These are phyloP conservation scores for Archivesica marissinica DNA, from an alignment of 1,140 invertebrate genomes.

Conservation along the genomic window DNA sequence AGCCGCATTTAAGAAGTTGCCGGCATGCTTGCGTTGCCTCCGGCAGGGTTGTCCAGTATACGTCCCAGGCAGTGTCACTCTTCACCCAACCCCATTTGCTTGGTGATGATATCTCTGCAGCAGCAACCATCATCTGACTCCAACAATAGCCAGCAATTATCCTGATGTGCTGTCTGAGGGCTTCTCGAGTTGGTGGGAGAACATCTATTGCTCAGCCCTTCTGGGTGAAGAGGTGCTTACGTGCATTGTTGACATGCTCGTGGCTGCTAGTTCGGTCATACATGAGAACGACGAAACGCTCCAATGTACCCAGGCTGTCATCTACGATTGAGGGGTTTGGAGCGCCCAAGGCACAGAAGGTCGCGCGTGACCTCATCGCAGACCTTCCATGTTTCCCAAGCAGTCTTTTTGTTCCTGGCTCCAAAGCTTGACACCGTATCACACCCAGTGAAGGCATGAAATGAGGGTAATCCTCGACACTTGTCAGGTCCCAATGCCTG, in stretches of 20 bases:
- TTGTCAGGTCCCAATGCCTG: neutral
- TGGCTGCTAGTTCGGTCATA: neutral
- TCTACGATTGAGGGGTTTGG: neutral
- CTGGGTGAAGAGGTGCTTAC: constrained; percentile 1
- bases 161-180: neutral
- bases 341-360: neutral
- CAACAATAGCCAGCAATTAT: neutral
- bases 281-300: constrained; percentile 4
- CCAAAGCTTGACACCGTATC: constrained; percentile 14
- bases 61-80: neutral
- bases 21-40: too few species aligned
- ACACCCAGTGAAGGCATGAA: constrained; percentile 32
- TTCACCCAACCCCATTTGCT: neutral
- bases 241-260: neutral
- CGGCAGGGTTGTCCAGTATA: constrained; percentile 29
- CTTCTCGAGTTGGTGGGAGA: neutral
- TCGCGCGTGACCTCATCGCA: neutral
- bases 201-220: constrained; percentile 22
- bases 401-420: constrained; percentile 35
- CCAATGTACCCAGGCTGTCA: neutral
- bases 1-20: too few species aligned
- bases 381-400: constrained; percentile 9
- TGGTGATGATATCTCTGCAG: neutral
- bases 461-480: neutral
- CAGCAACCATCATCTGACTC: neutral